These are phyloP conservation scores for Rhinatrema bivittatum DNA, from an alignment of 2,797 vertebrate species.

Conservation along the genomic window DNA sequence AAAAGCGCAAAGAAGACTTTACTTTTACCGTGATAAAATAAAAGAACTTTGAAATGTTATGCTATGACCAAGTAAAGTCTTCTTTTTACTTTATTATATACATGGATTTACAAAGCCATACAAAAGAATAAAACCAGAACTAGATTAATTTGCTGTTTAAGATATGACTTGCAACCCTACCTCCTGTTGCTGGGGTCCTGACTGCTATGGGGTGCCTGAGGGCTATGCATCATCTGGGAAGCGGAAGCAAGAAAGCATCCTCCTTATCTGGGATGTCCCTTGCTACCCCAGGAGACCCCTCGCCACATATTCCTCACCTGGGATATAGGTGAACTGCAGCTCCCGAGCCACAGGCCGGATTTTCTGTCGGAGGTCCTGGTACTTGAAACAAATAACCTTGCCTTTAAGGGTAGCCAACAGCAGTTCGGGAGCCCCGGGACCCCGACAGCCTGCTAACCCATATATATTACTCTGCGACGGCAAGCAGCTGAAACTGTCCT, in stretches of 20 bases:
- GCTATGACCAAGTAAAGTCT: too few relatives aligned
- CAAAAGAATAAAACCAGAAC: too few relatives aligned
- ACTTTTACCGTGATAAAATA: too few relatives aligned
- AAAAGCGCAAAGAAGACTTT: too few relatives aligned
- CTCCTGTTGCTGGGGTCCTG: too few relatives aligned
- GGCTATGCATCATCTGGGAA: background rate
- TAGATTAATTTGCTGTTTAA: too few relatives aligned
- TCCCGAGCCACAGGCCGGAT: conserved; percentile 80
- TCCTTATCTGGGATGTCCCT: background rate
- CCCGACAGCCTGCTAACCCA: conserved; percentile 57
- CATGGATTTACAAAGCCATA: too few relatives aligned
- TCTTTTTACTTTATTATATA: too few relatives aligned
- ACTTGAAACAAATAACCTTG: conserved; percentile 83
- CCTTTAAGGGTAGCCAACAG: conserved; percentile 86
- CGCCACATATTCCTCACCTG: conserved; percentile 62
- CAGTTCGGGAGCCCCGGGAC: conserved; percentile 69
- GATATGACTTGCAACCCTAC: too few relatives aligned
- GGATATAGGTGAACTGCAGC: conserved; percentile 90
- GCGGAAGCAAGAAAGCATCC: background rate
- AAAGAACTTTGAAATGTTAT: too few relatives aligned
- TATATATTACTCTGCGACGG: conserved; percentile 89
- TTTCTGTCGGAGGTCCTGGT: conserved; percentile 78
- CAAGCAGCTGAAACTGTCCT: conserved; percentile 86
- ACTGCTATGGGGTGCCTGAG: too few relatives aligned
- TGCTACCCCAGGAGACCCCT: background rate